These are phyloP conservation scores for Dasyornis broadbenti DNA, from an alignment of 2,113 vertebrate species.

Conservation along the genomic window DNA sequence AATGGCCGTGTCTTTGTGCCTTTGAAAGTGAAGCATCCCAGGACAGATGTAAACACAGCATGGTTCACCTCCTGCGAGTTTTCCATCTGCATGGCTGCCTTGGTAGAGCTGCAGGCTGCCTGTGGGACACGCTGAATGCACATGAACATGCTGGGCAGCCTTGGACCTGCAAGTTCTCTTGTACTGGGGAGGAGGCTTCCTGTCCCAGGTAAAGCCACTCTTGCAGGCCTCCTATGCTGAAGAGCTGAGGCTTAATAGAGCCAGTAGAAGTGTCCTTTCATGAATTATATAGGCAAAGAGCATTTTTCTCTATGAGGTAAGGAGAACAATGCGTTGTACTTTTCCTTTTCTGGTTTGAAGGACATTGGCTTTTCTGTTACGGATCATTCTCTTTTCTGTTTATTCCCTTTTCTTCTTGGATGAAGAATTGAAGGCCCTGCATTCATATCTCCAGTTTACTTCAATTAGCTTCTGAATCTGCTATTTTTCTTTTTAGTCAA, in stretches of 20 bases:
- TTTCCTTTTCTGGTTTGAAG: neutral
- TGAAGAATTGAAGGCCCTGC: neutral
- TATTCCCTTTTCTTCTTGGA: neutral
- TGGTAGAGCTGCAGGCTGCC: neutral
- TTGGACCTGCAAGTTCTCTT: neutral
- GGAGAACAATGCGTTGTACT: neutral
- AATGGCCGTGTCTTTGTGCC: neutral
- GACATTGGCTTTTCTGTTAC: neutral
- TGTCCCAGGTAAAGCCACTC: neutral
- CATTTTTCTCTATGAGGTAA: neutral
- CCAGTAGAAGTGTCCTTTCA: neutral
- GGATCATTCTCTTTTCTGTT: neutral
- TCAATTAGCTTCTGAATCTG: neutral
- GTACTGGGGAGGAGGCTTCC: neutral
- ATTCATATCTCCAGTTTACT: neutral
- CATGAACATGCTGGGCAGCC: accelerated
- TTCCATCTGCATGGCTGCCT: neutral
- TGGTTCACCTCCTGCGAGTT: neutral
- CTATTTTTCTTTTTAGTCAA: neutral
- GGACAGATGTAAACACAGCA: neutral
- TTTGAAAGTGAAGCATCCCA: neutral
- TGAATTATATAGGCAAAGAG: neutral
- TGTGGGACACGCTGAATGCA: neutral
- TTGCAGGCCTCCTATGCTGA: neutral
- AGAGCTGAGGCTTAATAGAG: neutral